Percentiles rank a stretch among this genome's conserved stretches.
Conservation (phyloP, 2,113 vertebrate genomes). For the Paraplagusia blochii region DNA sequence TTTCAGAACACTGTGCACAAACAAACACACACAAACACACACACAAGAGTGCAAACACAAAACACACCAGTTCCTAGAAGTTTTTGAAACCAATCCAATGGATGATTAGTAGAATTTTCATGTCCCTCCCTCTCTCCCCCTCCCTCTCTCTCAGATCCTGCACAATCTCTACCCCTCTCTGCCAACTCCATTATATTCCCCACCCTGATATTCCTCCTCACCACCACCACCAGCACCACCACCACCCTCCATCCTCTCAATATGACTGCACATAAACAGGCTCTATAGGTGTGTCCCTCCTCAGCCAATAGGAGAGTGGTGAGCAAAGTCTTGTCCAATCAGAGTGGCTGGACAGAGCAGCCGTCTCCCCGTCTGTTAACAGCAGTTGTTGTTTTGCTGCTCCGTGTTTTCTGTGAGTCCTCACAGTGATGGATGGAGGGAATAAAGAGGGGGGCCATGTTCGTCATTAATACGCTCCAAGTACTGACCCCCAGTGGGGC, state of each 20-base stretch:
- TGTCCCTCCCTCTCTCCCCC: conserved; percentile 23
- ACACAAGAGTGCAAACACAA: conserved; percentile 59
- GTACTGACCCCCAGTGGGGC: conserved; percentile 49
- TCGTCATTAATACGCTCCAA: conserved; percentile 61
- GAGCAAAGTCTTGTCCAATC: conserved; percentile 50
- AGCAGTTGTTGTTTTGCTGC: conserved; percentile 76
- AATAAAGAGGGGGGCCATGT: conserved; percentile 68
- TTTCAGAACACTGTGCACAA: conserved; percentile 24
- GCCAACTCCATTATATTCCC: conserved; percentile 27
- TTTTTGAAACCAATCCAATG: conserved; percentile 61
- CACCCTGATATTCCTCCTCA: conserved; percentile 30
- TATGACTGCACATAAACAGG: conserved; percentile 75
- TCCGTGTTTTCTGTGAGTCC: conserved; percentile 46
- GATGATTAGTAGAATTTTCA: conserved; percentile 37
- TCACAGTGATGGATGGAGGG: conserved; percentile 71
- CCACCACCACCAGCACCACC: too few relatives aligned
- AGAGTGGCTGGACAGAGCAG: conserved; percentile 28
- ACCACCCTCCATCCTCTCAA: conserved; percentile 7
- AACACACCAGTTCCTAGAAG: conserved; percentile 75
- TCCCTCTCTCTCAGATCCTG: conserved; percentile 17
- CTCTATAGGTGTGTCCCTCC: conserved; percentile 80
- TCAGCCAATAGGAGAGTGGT: conserved; percentile 72
- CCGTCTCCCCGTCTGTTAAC: conserved; percentile 54
- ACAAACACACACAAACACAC: conserved; percentile 16
- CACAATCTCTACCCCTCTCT: background rate